phyloP scores from a whole-genome alignment of 2,797 vertebrate species.

The Coregonus sp. region DNA sequence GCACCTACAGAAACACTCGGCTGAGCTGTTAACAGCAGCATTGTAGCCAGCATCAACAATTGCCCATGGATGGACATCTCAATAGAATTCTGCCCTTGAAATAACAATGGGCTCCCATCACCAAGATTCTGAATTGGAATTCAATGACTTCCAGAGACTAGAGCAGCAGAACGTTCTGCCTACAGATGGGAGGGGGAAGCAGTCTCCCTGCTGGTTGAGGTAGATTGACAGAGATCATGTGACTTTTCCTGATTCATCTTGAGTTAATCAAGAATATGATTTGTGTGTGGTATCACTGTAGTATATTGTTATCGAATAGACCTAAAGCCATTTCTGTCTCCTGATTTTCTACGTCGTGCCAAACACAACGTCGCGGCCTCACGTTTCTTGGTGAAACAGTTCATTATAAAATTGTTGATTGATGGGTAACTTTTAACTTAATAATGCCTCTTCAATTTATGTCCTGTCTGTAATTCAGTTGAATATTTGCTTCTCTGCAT shows the following conservation, averaged over 20 bases:
- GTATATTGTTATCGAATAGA: background rate
- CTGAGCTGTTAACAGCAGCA: background rate
- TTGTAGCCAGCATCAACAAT: background rate
- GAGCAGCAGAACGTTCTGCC: background rate
- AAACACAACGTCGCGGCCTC: background rate
- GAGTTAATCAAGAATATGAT: background rate
- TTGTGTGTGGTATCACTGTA: background rate
- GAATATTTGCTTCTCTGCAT: background rate
- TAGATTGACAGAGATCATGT: background rate
- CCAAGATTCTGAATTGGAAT: background rate
- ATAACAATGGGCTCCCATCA: background rate
- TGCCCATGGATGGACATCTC: background rate
- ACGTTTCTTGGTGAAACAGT: background rate
- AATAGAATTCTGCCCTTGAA: background rate
- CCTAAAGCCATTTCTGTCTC: background rate
- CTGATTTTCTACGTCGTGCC: background rate
- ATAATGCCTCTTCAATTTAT: background rate
- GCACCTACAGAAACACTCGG: slow-evolving; percentile 68
- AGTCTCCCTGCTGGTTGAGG: background rate
- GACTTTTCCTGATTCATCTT: background rate
- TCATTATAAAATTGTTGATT: background rate
- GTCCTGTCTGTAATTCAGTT: background rate
- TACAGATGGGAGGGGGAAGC: background rate
- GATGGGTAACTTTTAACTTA: too few relatives aligned
- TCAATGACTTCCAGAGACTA: background rate